phyloP scores from a whole-genome alignment of 1,140 invertebrate species.

The Pararge aegeria region DNA sequence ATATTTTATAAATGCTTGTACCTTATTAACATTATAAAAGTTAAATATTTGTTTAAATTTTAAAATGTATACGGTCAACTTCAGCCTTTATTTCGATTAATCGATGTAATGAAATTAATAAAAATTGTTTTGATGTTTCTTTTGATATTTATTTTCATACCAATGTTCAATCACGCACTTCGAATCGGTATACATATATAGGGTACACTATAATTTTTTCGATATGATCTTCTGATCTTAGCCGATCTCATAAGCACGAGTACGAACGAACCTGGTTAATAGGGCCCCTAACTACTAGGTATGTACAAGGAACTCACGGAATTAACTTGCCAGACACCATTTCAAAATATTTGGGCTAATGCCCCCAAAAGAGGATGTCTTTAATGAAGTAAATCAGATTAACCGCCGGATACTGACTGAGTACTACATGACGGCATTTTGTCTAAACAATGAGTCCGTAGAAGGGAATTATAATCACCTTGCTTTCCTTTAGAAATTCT shows the following conservation, averaged over 20 bases:
- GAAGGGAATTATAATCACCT: not conserved
- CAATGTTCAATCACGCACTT: no score
- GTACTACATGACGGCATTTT: not conserved
- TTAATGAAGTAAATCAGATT: conserved; percentile 22
- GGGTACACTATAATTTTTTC: not conserved
- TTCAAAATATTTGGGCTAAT: conserved; percentile 1
- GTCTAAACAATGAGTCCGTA: conserved; percentile 11
- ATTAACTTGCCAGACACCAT: conserved; percentile 6
- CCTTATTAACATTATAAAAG: not conserved
- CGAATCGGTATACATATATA: not conserved
- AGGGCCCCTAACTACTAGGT: no score
- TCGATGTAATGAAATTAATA: not conserved
- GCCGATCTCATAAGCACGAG: no score
- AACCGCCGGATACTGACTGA: conserved; percentile 6
- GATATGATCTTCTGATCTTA: not conserved
- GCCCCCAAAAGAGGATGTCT: conserved; percentile 10
- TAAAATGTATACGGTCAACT: conserved; percentile 8
- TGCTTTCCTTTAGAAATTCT: not conserved
- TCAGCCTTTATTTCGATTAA: not conserved
- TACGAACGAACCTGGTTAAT: no score
- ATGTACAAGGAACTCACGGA: not conserved
- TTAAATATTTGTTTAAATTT: not conserved
- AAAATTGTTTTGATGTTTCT: not conserved
- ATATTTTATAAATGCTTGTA: not conserved
- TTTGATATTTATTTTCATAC: not conserved